Conservation (phyloP, 2,797 vertebrate species). For the Siniperca obscura region DNA sequence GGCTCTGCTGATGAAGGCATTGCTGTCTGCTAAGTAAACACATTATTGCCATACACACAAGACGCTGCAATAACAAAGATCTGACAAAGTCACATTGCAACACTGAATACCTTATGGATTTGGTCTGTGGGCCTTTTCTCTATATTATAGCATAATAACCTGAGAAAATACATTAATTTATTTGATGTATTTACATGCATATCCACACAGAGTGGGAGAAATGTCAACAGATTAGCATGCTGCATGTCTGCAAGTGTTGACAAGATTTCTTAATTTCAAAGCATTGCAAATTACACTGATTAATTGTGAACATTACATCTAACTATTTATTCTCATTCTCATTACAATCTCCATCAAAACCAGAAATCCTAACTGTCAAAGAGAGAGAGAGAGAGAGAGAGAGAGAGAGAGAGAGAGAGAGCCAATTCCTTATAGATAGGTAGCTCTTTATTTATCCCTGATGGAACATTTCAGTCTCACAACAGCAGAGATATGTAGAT, state of each 20-base stretch:
- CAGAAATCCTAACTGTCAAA: not conserved
- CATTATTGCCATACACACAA: constrained; percentile 12
- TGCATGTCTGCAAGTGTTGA: not conserved
- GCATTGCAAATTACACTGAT: constrained; percentile 3
- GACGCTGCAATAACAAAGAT: constrained; percentile 12
- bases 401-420: not conserved
- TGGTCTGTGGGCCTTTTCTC: constrained; percentile 4
- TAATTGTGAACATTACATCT: constrained; percentile 19
- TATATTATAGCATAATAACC: not conserved
- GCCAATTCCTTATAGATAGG: too few relatives aligned
- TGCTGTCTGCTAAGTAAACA: constrained; percentile 34
- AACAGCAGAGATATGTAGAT: too few relatives aligned
- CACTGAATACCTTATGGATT: not conserved
- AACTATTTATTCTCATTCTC: constrained; percentile 15
- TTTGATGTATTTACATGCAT: constrained; percentile 4
- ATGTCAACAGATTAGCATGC: constrained; percentile 9
- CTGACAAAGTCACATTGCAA: not conserved
- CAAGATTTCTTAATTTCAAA: constrained; percentile 13
- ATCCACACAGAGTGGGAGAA: not conserved
- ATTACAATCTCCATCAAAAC: constrained; percentile 17
- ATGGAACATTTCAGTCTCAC: too few relatives aligned
- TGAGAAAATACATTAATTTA: not conserved
- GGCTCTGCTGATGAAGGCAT: constrained; percentile 19
- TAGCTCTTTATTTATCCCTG: too few relatives aligned
- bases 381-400: too few relatives aligned